A percentile compares a stretch with the other conserved stretches of the same genome.
These are phyloP conservation scores for Lampropteryx suffumata DNA, from an alignment of 2,888 invertebrate genomes.

Conservation along the genomic window DNA sequence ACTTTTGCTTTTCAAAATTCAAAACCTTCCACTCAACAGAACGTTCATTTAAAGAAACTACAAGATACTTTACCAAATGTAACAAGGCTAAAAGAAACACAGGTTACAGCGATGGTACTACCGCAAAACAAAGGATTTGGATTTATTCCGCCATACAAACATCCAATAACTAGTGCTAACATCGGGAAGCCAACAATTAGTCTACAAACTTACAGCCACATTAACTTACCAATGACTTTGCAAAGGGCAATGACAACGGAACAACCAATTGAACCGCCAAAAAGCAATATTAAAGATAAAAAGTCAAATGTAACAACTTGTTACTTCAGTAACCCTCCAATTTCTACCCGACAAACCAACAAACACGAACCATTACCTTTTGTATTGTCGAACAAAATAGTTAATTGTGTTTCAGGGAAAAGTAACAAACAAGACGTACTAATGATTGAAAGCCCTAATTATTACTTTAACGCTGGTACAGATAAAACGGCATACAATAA, in stretches of 20 bases:
- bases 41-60: not conserved
- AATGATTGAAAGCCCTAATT: too few species aligned
- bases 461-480: not conserved
- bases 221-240: not conserved
- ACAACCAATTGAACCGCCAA: not conserved
- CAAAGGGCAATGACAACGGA: not conserved
- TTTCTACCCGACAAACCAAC: not conserved
- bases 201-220: not conserved
- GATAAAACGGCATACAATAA: not conserved
- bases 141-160: slow-evolving; percentile 13
- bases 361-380: too few species aligned
- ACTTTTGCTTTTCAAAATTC: not conserved
- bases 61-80: not conserved
- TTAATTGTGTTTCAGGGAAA: too few species aligned
- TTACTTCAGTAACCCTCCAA: not conserved
- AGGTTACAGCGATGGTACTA: not conserved
- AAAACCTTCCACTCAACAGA: not conserved
- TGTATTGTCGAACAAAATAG: too few species aligned
- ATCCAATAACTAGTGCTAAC: not conserved
- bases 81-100: not conserved
- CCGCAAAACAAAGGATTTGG: not conserved
- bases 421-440: too few species aligned
- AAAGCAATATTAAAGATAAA: not conserved
- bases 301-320: not conserved
- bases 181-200: not conserved